Conservation (phyloP, 2,113 vertebrate species). For the Tetrax tetrax region DNA sequence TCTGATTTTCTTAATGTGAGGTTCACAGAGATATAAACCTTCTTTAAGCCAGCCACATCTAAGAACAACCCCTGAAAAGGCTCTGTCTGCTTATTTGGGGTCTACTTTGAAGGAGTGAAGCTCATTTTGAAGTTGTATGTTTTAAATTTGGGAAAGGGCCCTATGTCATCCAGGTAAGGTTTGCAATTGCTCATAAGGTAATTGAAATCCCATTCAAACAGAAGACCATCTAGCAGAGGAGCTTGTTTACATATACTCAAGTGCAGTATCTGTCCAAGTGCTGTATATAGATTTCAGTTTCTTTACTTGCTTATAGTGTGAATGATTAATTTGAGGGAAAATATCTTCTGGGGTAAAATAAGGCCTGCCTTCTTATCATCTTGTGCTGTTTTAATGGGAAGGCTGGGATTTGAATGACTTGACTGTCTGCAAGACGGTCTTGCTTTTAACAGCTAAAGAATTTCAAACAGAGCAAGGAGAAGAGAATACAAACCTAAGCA, state of each 20-base stretch:
- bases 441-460: slow-evolving; percentile 8
- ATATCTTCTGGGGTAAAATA: neutral
- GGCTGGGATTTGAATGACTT: slow-evolving; percentile 4
- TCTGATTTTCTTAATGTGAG: neutral
- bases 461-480: neutral
- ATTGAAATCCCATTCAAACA: neutral
- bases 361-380: neutral
- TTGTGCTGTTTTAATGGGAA: neutral
- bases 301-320: neutral
- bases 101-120: neutral
- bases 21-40: neutral
- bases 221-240: neutral
- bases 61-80: neutral
- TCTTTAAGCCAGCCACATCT: neutral
- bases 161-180: neutral
- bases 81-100: neutral
- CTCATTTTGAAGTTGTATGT: neutral
- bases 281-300: neutral
- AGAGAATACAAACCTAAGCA: neutral
- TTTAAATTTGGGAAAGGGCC: neutral
- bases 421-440: neutral
- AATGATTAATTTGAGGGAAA: slow-evolving; percentile 34
- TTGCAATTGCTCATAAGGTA: neutral
- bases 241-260: neutral
- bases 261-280: neutral